Conservation (phyloP, 2,888 invertebrate species). For the Andrena dorsata region DNA sequence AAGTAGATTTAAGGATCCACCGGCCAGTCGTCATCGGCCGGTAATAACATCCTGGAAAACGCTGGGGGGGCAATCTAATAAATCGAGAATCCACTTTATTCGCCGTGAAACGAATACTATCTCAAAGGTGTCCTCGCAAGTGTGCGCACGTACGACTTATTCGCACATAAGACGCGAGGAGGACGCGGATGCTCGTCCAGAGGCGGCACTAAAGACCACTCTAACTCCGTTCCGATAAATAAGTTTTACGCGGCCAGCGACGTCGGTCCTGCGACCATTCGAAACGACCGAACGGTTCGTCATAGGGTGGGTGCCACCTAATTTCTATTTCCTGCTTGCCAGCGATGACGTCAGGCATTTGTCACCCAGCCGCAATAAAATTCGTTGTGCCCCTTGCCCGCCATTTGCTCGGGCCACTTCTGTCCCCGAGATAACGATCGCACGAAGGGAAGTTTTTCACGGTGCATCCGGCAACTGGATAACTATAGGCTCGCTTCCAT, state of each 20-base stretch:
- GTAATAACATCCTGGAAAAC: constrained; percentile 43
- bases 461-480: constrained; percentile 18
- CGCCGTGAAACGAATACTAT: constrained; percentile 13
- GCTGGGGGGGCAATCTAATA: constrained; percentile 58
- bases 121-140: neutral
- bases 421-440: constrained; percentile 31
- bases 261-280: neutral
- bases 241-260: constrained; percentile 55
- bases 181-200: neutral
- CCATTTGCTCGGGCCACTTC: constrained; percentile 10
- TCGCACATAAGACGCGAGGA: neutral
- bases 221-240: constrained; percentile 64
- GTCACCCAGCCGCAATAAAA: constrained; percentile 26
- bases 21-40: constrained; percentile 22
- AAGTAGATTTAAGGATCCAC: constrained; percentile 11
- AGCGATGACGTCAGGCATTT: constrained; percentile 36
- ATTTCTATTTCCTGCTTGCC: constrained; percentile 71
- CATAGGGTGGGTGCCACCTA: constrained; percentile 56
- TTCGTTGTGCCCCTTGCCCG: neutral
- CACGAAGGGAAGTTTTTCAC: neutral
- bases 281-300: neutral
- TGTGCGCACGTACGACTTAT: no score
- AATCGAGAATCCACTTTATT: constrained; percentile 65
- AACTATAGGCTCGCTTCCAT: constrained; percentile 5
- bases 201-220: constrained; percentile 13